These are phyloP conservation scores for Scytalopus superciliaris DNA, from an alignment of 2,113 vertebrate species.

Conservation along the genomic window DNA sequence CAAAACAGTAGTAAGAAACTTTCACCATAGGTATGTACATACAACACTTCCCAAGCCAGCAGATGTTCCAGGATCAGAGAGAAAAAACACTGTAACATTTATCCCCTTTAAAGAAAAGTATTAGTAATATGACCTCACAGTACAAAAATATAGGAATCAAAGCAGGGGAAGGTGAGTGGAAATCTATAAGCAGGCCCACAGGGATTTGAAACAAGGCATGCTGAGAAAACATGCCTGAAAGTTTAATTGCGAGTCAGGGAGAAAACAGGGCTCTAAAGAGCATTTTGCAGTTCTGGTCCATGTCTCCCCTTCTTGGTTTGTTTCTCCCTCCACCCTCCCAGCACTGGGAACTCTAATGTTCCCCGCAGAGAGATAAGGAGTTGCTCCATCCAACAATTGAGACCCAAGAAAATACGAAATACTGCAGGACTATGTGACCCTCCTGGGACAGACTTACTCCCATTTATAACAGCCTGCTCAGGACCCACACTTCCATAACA, in stretches of 20 bases:
- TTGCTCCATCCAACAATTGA: not conserved
- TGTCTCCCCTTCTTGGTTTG: not conserved
- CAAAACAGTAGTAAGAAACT: not conserved
- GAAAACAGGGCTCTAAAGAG: not conserved
- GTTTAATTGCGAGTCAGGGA: not conserved
- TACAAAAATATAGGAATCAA: not conserved
- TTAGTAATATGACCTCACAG: not conserved
- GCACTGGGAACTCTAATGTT: not conserved
- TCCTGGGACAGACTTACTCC: not conserved
- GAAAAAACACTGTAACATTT: not conserved
- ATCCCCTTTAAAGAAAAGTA: not conserved
- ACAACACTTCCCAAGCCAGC: not conserved
- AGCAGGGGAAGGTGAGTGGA: not conserved
- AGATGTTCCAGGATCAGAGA: not conserved
- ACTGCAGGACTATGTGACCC: not conserved
- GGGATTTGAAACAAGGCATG: not conserved
- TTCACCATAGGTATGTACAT: not conserved
- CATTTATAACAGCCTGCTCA: not conserved
- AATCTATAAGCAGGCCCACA: not conserved
- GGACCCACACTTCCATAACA: not conserved
- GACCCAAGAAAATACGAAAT: not conserved
- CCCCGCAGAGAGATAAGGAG: not conserved
- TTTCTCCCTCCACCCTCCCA: accelerated
- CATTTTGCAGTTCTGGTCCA: not conserved
- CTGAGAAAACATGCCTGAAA: not conserved